Percentiles rank a stretch among this genome's conserved stretches.
Evolutionary conservation across 2,797 vertebrate species (phyloP).

Genomic region (Dryobates pubescens): DNA sequence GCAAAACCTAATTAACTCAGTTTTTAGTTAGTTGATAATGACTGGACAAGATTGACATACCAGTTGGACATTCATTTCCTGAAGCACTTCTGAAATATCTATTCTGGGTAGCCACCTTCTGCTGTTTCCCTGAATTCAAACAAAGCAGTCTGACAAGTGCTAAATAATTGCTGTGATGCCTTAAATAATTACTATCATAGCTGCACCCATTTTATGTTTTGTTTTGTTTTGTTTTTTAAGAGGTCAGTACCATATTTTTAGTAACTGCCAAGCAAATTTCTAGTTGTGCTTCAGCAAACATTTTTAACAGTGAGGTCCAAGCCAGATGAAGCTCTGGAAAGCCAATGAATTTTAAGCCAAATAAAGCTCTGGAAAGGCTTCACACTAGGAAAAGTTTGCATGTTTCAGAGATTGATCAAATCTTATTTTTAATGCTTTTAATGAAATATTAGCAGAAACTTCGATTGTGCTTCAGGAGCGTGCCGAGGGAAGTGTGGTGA

Average conservation of each 20-base stretch:
- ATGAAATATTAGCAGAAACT: background rate
- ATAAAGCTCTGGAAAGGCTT: background rate
- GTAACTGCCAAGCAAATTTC: background rate
- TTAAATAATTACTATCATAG: background rate
- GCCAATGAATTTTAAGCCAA: background rate
- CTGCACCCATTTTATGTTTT: background rate
- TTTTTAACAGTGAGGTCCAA: background rate
- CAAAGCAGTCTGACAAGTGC: background rate
- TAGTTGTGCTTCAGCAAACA: background rate
- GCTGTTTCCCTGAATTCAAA: background rate
- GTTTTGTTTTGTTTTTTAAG: background rate
- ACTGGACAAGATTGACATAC: background rate
- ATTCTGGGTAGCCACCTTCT: background rate
- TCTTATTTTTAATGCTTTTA: background rate
- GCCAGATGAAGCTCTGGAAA: no score
- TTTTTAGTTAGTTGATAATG: background rate
- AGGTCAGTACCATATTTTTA: background rate
- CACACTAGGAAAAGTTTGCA: background rate
- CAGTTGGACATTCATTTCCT: background rate
- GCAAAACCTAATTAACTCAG: slow-evolving; percentile 22
- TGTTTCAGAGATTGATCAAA: background rate
- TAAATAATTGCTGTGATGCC: background rate
- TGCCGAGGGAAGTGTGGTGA: background rate
- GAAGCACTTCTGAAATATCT: slow-evolving; percentile 3
- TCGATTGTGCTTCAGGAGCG: background rate